These are phyloP conservation scores for Gambusia holbrooki DNA, from an alignment of 2,113 vertebrate genomes.

Conservation along the genomic window DNA sequence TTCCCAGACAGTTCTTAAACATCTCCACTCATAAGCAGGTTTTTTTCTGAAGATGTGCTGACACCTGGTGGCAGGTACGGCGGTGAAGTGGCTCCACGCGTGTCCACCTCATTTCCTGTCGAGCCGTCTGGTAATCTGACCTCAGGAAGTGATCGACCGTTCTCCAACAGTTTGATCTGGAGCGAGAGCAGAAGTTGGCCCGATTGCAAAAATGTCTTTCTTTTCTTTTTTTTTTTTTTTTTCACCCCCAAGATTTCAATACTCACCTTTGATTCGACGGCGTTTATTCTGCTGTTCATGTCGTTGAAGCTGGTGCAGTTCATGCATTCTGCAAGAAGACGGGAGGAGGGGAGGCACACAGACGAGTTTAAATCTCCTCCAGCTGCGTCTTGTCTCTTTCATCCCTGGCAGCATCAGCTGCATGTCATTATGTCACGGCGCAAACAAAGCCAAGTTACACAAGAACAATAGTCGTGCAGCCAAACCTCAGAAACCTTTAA, in stretches of 20 bases:
- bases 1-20: not conserved
- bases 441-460: slow-evolving; percentile 52
- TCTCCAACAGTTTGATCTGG: slow-evolving; percentile 86
- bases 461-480: slow-evolving; percentile 51
- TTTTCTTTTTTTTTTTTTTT: too few relatives aligned
- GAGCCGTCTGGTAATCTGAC: slow-evolving; percentile 77
- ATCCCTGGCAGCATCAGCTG: slow-evolving; percentile 21
- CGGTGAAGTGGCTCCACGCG: slow-evolving; percentile 81
- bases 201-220: not conserved
- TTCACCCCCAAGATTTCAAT: not conserved
- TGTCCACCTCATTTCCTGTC: slow-evolving; percentile 82
- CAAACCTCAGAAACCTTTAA: slow-evolving; percentile 48
- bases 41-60: not conserved
- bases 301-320: slow-evolving; percentile 89
- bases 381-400: slow-evolving; percentile 13
- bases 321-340: slow-evolving; percentile 85
- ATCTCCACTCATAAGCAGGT: not conserved
- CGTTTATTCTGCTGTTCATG: slow-evolving; percentile 87
- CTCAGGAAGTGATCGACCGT: slow-evolving; percentile 53
- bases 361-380: slow-evolving; percentile 21
- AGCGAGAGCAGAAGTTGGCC: slow-evolving; percentile 11
- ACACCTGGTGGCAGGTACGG: slow-evolving; percentile 55
- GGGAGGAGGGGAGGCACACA: not conserved
- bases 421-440: slow-evolving; percentile 16
- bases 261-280: slow-evolving; percentile 89